A percentile compares a stretch with the other conserved stretches of the same genome.
phyloP scores from a whole-genome alignment of 2,888 invertebrate species.

The Rhimphoctona megacephalus region DNA sequence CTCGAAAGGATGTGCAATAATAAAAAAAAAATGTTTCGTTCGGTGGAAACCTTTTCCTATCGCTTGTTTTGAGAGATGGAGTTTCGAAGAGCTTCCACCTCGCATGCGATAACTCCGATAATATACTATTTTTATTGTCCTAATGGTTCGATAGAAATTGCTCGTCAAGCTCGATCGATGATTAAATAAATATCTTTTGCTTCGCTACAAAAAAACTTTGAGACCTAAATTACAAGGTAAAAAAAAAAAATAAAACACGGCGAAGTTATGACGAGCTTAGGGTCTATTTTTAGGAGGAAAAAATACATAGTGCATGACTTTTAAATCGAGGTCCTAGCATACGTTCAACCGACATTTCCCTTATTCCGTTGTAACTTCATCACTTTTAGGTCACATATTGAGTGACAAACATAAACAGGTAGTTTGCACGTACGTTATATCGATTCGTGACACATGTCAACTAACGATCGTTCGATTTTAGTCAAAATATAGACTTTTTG shows the following conservation, averaged over 20 bases:
- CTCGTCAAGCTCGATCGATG: not conserved
- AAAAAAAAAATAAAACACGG: not conserved
- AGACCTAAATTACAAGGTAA: not conserved
- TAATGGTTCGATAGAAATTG: not conserved
- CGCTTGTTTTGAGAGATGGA: not conserved
- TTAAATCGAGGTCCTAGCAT: conserved; percentile 70
- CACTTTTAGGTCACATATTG: conserved; percentile 33
- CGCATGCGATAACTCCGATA: not conserved
- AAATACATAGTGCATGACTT: conserved; percentile 66
- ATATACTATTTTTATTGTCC: not conserved
- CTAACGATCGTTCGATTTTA: not conserved
- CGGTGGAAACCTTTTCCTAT: not conserved
- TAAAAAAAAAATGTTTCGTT: not conserved
- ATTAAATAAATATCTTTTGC: not conserved
- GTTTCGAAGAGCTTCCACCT: not conserved
- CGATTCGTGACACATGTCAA: conserved; percentile 44
- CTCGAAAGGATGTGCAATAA: not conserved
- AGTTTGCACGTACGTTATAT: conserved; percentile 39
- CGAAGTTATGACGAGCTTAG: conserved; percentile 37
- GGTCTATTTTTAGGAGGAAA: conserved; percentile 64
- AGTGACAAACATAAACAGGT: conserved; percentile 19
- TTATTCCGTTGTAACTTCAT: conserved; percentile 23
- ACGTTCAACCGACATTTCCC: conserved; percentile 36
- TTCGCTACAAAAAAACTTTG: conserved; percentile 1
- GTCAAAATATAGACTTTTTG: not conserved